Conservation (phyloP, 2,888 invertebrate species). For the Heliconius charithonia region DNA sequence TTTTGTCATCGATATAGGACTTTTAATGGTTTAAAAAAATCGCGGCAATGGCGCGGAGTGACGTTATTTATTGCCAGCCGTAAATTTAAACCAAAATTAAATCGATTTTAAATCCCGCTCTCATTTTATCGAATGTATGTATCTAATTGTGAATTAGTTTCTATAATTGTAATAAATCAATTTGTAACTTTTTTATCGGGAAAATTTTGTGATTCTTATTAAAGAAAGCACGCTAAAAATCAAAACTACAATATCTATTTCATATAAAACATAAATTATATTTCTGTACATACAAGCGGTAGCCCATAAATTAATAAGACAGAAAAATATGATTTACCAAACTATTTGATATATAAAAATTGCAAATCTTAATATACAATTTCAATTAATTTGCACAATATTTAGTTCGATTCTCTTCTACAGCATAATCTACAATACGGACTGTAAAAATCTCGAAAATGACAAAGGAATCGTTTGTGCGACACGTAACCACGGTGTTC, state of each 20-base stretch:
- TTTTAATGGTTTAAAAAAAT: constrained; percentile 82
- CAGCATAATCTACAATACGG: constrained; percentile 43
- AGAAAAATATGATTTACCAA: background rate
- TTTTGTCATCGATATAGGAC: constrained; percentile 74
- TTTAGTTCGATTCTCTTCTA: constrained; percentile 30
- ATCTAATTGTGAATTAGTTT: constrained; percentile 59
- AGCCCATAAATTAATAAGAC: background rate
- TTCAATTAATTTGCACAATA: constrained; percentile 41
- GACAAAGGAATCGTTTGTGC: constrained; percentile 60
- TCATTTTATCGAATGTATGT: constrained; percentile 63
- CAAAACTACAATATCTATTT: background rate
- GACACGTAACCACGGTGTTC: constrained; percentile 65
- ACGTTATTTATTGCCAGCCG: constrained; percentile 77
- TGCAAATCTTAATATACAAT: background rate
- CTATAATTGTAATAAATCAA: constrained; percentile 75
- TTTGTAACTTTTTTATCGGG: constrained; percentile 51
- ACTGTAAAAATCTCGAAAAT: constrained; percentile 53
- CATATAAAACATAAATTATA: background rate
- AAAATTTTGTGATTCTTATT: background rate
- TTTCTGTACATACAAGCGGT: too few species aligned
- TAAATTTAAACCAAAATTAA: constrained; percentile 80
- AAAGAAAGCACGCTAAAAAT: background rate
- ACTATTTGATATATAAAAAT: background rate
- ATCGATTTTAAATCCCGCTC: constrained; percentile 72
- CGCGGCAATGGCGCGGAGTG: constrained; percentile 75